phyloP scores from a whole-genome alignment of 2,113 vertebrate species.

The Larimichthys polyactis region DNA sequence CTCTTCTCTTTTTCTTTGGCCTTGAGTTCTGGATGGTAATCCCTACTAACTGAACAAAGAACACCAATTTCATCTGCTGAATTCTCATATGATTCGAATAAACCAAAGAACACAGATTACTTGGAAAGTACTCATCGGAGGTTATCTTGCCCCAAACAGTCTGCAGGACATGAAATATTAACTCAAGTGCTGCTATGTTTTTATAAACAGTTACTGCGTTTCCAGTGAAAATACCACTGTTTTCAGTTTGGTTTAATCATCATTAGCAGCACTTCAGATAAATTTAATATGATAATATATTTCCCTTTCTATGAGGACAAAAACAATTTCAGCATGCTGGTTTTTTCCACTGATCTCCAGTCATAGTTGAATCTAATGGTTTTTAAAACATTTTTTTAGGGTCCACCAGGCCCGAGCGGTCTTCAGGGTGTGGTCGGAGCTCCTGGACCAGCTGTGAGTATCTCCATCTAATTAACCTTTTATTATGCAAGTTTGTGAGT shows the following conservation, averaged over 20 bases:
- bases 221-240: constrained; percentile 10
- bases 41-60: constrained; percentile 14
- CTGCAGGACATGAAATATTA: constrained; percentile 38
- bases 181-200: constrained; percentile 18
- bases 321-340: neutral
- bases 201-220: constrained; percentile 5
- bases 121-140: constrained; percentile 10
- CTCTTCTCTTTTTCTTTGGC: neutral
- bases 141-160: constrained; percentile 24
- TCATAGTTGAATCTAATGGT: no score
- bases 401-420: constrained; percentile 92
- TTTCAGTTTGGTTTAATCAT: constrained; percentile 22
- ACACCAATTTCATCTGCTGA: constrained; percentile 9
- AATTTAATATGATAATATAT: neutral
- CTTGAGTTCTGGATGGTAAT: constrained; percentile 6
- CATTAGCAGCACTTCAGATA: neutral
- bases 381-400: constrained; percentile 78
- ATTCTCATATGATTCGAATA: constrained; percentile 36
- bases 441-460: constrained; percentile 96
- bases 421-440: constrained; percentile 96
- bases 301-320: neutral
- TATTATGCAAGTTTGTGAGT: neutral
- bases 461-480: constrained; percentile 4
- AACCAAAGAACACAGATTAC: constrained; percentile 22
- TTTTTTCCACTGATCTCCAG: neutral